Conservation (phyloP, 2,797 vertebrate species). For the Capromys pilorides region DNA sequence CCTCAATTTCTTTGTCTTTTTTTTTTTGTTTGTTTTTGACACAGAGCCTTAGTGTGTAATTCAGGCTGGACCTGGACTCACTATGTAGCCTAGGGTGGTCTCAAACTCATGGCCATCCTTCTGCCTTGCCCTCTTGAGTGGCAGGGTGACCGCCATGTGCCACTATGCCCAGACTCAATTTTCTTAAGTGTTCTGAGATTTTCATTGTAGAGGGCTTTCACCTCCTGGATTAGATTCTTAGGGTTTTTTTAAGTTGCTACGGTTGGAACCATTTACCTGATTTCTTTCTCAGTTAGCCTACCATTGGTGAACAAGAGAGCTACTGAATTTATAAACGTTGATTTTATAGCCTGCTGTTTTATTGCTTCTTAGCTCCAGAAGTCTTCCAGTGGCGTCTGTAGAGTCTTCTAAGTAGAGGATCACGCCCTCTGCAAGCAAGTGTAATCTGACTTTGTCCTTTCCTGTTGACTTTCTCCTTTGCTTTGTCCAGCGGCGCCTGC, state of each 20-base stretch:
- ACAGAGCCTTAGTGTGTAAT: neutral
- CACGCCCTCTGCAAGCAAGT: neutral
- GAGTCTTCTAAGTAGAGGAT: neutral
- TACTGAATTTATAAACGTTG: neutral
- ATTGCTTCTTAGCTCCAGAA: neutral
- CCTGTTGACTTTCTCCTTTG: neutral
- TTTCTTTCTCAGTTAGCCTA: neutral
- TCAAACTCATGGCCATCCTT: neutral
- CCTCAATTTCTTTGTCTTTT: neutral
- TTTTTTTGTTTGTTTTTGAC: neutral
- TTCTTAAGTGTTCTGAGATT: neutral
- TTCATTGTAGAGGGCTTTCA: neutral
- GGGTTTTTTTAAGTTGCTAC: neutral
- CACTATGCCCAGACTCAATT: neutral
- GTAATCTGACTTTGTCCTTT: neutral
- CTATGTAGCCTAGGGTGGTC: neutral
- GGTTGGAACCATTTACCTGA: neutral
- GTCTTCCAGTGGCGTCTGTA: neutral
- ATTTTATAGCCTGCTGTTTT: neutral
- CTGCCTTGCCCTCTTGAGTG: neutral
- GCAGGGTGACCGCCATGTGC: neutral
- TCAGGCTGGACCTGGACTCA: neutral
- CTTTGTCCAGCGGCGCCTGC: neutral
- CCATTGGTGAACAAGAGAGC: no score
- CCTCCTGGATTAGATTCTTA: neutral